Percentiles rank a stretch among this genome's conserved stretches.
phyloP scores from a whole-genome alignment of 2,113 vertebrate species.

The Stegostoma tigrinum region DNA sequence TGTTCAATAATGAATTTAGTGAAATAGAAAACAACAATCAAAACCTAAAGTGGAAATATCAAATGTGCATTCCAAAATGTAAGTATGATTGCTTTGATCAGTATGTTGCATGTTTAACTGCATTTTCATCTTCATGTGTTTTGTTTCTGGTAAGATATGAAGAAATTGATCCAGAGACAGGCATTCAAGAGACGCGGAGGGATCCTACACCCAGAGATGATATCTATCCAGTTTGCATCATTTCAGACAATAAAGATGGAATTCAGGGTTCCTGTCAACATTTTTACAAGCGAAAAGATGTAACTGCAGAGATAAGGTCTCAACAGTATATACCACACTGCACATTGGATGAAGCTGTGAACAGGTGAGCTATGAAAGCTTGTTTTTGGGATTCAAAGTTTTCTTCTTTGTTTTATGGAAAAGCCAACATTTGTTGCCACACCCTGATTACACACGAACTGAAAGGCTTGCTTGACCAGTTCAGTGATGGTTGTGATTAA shows the following conservation, averaged over 20 bases:
- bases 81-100: background rate
- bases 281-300: conserved; percentile 68
- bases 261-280: conserved; percentile 80
- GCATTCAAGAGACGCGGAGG: conserved; percentile 57
- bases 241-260: conserved; percentile 71
- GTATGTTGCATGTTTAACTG: background rate
- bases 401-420: no score
- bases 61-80: background rate
- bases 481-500: no score
- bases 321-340: conserved; percentile 54
- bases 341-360: conserved; percentile 60
- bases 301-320: conserved; percentile 65
- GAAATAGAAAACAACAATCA: no score
- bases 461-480: no score
- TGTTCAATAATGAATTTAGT: background rate
- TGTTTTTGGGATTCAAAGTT: background rate
- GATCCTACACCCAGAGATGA: conserved; percentile 55
- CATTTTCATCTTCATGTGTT: background rate
- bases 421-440: no score
- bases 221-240: conserved; percentile 70
- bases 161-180: conserved; percentile 72
- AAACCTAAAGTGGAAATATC: no score
- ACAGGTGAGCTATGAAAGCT: conserved; percentile 56
- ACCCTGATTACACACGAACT: no score
- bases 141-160: conserved; percentile 62